These are phyloP conservation scores for Stegastes partitus DNA, from an alignment of 2,113 vertebrate species.

Conservation along the genomic window DNA sequence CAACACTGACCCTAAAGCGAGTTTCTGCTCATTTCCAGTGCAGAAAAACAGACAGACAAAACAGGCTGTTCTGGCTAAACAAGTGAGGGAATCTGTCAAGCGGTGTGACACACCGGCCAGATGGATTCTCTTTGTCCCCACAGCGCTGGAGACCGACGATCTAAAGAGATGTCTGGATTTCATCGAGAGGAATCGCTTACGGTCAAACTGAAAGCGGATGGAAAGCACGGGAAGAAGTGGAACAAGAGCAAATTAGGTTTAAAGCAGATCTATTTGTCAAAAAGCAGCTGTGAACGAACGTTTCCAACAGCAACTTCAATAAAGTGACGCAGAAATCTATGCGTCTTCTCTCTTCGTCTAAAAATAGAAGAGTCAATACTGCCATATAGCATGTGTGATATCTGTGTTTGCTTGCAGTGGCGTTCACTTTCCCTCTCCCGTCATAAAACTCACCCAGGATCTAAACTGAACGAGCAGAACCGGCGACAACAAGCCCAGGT, in stretches of 20 bases:
- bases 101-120: slow-evolving; percentile 2
- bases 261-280: not conserved
- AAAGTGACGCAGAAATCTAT: not conserved
- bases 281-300: not conserved
- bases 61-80: slow-evolving; percentile 57
- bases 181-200: slow-evolving; percentile 41
- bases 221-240: slow-evolving; percentile 15
- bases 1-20: not conserved
- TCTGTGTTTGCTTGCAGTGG: slow-evolving; percentile 37
- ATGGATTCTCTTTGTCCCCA: slow-evolving; percentile 19
- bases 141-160: slow-evolving; percentile 32
- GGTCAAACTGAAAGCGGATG: slow-evolving; percentile 35
- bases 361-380: slow-evolving; percentile 29
- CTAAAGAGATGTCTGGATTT: slow-evolving; percentile 57
- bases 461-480: slow-evolving; percentile 38
- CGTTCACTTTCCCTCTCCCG: slow-evolving; percentile 44
- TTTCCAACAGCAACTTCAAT: no score
- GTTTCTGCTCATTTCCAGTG: slow-evolving; percentile 22
- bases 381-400: slow-evolving; percentile 10
- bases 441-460: slow-evolving; percentile 53
- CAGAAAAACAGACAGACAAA: slow-evolving; percentile 31
- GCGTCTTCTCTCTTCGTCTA: not conserved
- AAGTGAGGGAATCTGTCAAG: slow-evolving; percentile 37
- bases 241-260: not conserved
- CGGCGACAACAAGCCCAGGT: slow-evolving; percentile 66